Evolutionary conservation across 2,888 invertebrate species (phyloP), one percentile per base, ranked within the genome.

Genomic region (Agriopis marginaria): DNA sequence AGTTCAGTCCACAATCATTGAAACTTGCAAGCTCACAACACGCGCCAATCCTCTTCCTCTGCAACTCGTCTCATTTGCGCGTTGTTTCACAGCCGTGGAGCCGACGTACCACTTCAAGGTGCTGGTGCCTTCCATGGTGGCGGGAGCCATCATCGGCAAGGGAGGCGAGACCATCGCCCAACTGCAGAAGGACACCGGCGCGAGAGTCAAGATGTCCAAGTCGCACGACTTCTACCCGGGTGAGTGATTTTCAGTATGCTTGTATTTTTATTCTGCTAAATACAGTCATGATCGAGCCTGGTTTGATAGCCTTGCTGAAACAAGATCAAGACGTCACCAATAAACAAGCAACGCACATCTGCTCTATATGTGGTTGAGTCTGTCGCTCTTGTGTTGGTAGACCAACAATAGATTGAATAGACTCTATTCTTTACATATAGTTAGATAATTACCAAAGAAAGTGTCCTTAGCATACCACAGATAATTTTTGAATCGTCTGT

Each of bases 211-310:
- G 95, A 99, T 99, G 99, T 99, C 99, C 84, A 99, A 99, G 95
- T 98, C 99, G 65, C 99, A 99, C 87, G 99, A 99, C 90, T 99
- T 98, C 91, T 99, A 99, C 95, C 99, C 99, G 94, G 99, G 99
- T 99, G 92, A 95, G 95, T 92, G 45, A 1, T 55, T 32, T 39
- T 56, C 17, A 39, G 12, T 54, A 39, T 8, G 32, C 3, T 2
- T n/a, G 39, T 12, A 12, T 32, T 39, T 6, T 2, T 11, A 42
- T 42, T 5, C 8, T n/a, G 42, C 42, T 6, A 5, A 7, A 42
- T 10, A 45, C 5, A 32, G 32, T 3, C 32, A 0, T 32, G 32
- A 32, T 32, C 32, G 32, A 32, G 32, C 3, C 32, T 32, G 32
- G 5, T 32, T 3, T 5, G 32, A 32, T 32, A 32, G 32, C 32